Evolutionary conservation across 1,140 invertebrate species (phyloP).

Genomic region (Solenopsis fugax): DNA sequence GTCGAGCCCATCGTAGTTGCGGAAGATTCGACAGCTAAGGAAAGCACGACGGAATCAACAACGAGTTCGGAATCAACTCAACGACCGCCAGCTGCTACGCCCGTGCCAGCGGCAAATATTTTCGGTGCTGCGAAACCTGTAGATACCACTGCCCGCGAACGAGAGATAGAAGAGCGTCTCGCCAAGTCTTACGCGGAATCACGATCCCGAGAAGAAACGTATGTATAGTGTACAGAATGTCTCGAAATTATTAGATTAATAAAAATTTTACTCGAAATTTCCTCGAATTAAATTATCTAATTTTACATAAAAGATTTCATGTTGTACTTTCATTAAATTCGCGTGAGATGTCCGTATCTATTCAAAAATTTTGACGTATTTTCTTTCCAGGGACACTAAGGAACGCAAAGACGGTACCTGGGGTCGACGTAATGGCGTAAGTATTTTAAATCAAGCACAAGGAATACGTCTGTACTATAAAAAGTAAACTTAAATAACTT

Average conservation of each 20-base stretch:
- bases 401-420: conserved; percentile 78
- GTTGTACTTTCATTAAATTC: background rate
- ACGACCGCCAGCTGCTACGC: conserved; percentile 81
- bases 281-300: background rate
- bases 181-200: conserved; percentile 85
- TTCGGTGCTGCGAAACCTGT: conserved; percentile 98
- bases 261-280: background rate
- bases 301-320: conserved; percentile 5
- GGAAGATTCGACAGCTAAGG: conserved; percentile 45
- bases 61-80: conserved; percentile 43
- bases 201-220: conserved; percentile 81
- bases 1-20: conserved; percentile 82
- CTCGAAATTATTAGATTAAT: background rate
- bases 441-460: conserved; percentile 48
- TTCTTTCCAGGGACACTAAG: conserved; percentile 76
- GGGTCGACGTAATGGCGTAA: conserved; percentile 82
- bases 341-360: background rate
- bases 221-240: conserved; percentile 47
- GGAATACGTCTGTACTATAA: background rate
- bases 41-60: conserved; percentile 12
- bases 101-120: conserved; percentile 90
- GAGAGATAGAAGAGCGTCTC: conserved; percentile 91
- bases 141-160: conserved; percentile 94
- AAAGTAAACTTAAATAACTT: conserved; percentile 20
- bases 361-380: background rate